Conservation (phyloP, 2,797 vertebrate genomes). For the Cynopterus sphinx region DNA sequence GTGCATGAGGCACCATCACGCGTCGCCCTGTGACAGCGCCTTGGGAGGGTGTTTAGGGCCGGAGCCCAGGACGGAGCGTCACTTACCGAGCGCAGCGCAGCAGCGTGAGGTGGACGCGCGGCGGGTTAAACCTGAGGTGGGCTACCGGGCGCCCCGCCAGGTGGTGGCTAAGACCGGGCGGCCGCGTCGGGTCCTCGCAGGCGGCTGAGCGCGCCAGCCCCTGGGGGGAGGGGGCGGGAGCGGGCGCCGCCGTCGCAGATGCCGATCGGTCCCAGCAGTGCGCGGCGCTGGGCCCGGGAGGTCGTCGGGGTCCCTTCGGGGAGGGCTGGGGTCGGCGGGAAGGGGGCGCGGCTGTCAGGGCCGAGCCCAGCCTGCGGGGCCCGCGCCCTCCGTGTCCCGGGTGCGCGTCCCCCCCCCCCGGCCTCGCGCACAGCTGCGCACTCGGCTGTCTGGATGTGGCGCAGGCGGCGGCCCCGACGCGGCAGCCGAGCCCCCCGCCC, state of each 20-base stretch:
- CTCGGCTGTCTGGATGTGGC: neutral
- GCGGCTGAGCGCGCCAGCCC: constrained; percentile 56
- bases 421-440: neutral
- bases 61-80: constrained; percentile 33
- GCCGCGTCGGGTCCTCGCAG: neutral
- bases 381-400: neutral
- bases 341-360: neutral
- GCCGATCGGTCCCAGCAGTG: too few relatives aligned
- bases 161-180: neutral
- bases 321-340: neutral
- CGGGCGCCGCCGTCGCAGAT: too few relatives aligned
- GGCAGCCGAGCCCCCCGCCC: neutral
- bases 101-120: too few relatives aligned
- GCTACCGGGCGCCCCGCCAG: too few relatives aligned
- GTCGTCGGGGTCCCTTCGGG: neutral
- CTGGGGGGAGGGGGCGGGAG: too few relatives aligned
- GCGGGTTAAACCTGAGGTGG: too few relatives aligned
- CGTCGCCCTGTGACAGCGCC: too few relatives aligned
- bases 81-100: constrained; percentile 67
- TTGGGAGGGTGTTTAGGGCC: too few relatives aligned
- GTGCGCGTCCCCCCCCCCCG: neutral
- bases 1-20: neutral
- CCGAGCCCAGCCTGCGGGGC: neutral
- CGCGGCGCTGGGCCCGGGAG: constrained; percentile 15
- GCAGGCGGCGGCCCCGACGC: neutral